A percentile compares a stretch with the other conserved stretches of the same genome.
These are phyloP conservation scores for Diplogasteroides magnus DNA, from an alignment of 1,140 invertebrate genomes.

Conservation along the genomic window DNA sequence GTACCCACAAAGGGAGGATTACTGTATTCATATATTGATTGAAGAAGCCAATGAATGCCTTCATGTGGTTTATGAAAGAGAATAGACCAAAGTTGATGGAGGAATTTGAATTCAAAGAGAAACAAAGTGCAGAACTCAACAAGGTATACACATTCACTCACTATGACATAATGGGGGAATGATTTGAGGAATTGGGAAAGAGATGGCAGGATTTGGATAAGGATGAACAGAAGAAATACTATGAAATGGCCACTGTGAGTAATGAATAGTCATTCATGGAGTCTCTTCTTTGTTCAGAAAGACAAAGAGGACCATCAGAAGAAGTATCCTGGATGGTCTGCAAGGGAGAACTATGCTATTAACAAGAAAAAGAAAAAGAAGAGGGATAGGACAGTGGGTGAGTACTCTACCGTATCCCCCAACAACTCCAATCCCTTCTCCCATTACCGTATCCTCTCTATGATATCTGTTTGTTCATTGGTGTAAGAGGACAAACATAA, in stretches of 20 bases:
- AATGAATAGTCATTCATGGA: neutral
- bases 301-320: slow-evolving; percentile 94
- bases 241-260: neutral
- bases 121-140: slow-evolving; percentile 83
- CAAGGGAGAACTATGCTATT: slow-evolving; percentile 91
- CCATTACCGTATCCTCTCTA: neutral
- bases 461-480: neutral
- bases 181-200: slow-evolving; percentile 74
- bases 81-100: slow-evolving; percentile 95
- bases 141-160: slow-evolving; percentile 60
- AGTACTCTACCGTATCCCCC: neutral
- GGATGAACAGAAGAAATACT: slow-evolving; percentile 96
- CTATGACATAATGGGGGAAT: neutral
- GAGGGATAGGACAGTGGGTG: slow-evolving; percentile 63
- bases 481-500: neutral
- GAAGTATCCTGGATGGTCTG: slow-evolving; percentile 92
- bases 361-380: slow-evolving; percentile 88
- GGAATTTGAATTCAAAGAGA: slow-evolving; percentile 95
- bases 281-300: slow-evolving; percentile 9
- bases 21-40: neutral
- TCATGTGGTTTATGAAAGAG: slow-evolving; percentile 99
- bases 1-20: neutral
- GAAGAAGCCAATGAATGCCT: slow-evolving; percentile 96
- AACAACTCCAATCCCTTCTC: neutral
- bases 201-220: slow-evolving; percentile 97